These are phyloP conservation scores for Atherinosoma microstoma DNA, from an alignment of 2,797 vertebrate genomes.

Conservation along the genomic window DNA sequence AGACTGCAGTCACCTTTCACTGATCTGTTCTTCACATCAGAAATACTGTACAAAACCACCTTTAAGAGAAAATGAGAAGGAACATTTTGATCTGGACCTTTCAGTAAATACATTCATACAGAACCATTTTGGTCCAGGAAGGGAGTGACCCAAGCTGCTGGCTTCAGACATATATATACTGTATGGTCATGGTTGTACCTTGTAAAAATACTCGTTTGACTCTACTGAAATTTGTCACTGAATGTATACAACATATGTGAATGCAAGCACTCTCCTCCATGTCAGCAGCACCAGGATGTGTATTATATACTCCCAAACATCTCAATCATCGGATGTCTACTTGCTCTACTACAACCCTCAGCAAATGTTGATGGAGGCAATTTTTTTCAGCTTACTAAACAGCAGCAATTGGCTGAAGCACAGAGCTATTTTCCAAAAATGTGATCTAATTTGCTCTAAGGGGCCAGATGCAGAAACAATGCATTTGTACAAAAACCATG, in stretches of 20 bases:
- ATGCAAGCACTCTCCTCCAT: slow-evolving; percentile 24
- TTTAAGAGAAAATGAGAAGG: slow-evolving; percentile 41
- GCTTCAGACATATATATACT: slow-evolving; percentile 58
- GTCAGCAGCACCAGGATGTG: slow-evolving; percentile 15
- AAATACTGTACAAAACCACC: slow-evolving; percentile 59
- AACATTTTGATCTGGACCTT: slow-evolving; percentile 44
- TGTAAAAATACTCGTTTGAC: slow-evolving; percentile 52
- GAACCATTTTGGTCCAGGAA: slow-evolving; percentile 67
- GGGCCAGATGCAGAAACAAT: slow-evolving; percentile 1
- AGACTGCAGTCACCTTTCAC: slow-evolving; percentile 43
- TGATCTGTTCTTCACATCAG: slow-evolving; percentile 50
- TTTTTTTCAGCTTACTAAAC: slow-evolving; percentile 13
- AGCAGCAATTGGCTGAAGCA: slow-evolving; percentile 36
- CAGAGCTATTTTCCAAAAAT: slow-evolving; percentile 41
- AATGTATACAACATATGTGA: slow-evolving; percentile 33
- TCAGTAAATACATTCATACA: slow-evolving; percentile 76
- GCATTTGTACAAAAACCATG: background rate
- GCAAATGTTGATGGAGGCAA: slow-evolving; percentile 40
- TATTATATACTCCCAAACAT: slow-evolving; percentile 23
- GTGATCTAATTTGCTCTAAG: slow-evolving; percentile 28
- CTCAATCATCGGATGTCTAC: slow-evolving; percentile 23
- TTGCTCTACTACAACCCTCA: slow-evolving; percentile 35
- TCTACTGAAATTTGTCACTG: slow-evolving; percentile 35
- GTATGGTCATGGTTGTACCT: slow-evolving; percentile 49
- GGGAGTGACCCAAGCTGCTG: slow-evolving; percentile 62